Evolutionary conservation across 2,113 vertebrate species (phyloP), one percentile per base, ranked within the genome.

Genomic region (Lathamus discolor): DNA sequence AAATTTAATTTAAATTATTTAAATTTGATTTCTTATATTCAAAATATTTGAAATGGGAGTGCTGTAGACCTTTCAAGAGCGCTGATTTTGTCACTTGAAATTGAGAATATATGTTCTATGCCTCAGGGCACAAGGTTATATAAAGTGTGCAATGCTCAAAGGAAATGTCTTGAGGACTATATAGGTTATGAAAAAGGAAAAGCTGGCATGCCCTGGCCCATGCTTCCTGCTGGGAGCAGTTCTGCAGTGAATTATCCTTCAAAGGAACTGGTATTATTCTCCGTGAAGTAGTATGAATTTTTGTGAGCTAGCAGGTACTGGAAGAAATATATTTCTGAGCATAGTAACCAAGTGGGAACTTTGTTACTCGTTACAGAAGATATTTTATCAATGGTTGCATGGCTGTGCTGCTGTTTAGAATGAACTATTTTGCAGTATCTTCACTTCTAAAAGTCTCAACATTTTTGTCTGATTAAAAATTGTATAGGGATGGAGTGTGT

Each of bases 401-500:
- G n/a, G 22, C 22, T 67, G 3, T 52, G 20, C 31, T 68, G 46
- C 24, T 74, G 9, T 66, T 74, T 24, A 43, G 18, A 73, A 64
- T 19, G 1, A 73, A 44, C 31, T 33, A 1, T 78, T 78, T 77
- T 88, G 20, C 54, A 31, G 16, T 15, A 29, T 31, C 46, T 80
- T 88, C 17, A 29, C 24, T 54, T 76, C 6, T 83, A 41, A 49
- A 49, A 44, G 5, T 7, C 33, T 84, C 43, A n/a, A 37, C 6
- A 3, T 41, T 81, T 81, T 57, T 48, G 3, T 43, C 6, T 6
- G 24, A 27, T 61, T 46, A 51, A 51, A 86, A 74, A 51, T 46
- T 8, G n/a, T 35, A 0, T 20, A 4, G 57, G 24, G 17, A 37
- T 73, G 54, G 63, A 1, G 2, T 46, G n/a, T 4, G 0, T 44